Evolutionary conservation across 2,113 vertebrate species (phyloP).

Genomic region (Poecilia latipinna): DNA sequence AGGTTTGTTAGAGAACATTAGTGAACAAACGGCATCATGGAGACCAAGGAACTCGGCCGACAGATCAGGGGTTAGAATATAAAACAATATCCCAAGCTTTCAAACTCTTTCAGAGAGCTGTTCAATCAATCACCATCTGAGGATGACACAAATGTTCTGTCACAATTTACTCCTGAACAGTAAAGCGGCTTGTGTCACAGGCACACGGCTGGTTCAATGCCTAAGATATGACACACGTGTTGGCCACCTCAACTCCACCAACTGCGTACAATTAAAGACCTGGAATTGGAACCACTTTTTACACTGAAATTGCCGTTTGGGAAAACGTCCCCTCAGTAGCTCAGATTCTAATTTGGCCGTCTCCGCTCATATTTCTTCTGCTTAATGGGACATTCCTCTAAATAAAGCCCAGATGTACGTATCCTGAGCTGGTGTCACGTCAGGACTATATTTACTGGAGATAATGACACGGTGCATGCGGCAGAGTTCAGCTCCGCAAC

Average conservation of each 20-base stretch:
- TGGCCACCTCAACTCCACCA: slow-evolving; percentile 34
- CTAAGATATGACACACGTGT: slow-evolving; percentile 17
- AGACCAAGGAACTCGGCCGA: background rate
- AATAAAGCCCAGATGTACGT: slow-evolving; percentile 67
- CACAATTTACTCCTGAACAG: background rate
- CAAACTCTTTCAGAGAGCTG: background rate
- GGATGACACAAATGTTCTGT: background rate
- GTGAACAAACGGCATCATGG: background rate
- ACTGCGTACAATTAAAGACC: slow-evolving; percentile 64
- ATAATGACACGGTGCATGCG: slow-evolving; percentile 70
- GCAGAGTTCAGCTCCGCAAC: slow-evolving; percentile 55
- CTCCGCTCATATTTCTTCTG: slow-evolving; percentile 68
- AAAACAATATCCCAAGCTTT: background rate
- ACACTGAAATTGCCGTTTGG: slow-evolving; percentile 67
- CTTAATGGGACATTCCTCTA: slow-evolving; percentile 73
- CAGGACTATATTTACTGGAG: slow-evolving; percentile 73
- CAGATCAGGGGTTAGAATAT: background rate
- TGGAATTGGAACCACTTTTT: slow-evolving; percentile 59
- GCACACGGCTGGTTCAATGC: slow-evolving; percentile 6
- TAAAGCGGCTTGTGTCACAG: background rate
- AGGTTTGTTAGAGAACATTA: background rate
- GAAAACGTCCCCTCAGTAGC: slow-evolving; percentile 51
- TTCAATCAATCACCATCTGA: background rate
- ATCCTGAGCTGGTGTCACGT: slow-evolving; percentile 67
- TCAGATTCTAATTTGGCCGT: slow-evolving; percentile 73